Conservation (phyloP, 30 jellyfish, hydroid and myxozoan species). For the Phacellophora camtschatica region DNA sequence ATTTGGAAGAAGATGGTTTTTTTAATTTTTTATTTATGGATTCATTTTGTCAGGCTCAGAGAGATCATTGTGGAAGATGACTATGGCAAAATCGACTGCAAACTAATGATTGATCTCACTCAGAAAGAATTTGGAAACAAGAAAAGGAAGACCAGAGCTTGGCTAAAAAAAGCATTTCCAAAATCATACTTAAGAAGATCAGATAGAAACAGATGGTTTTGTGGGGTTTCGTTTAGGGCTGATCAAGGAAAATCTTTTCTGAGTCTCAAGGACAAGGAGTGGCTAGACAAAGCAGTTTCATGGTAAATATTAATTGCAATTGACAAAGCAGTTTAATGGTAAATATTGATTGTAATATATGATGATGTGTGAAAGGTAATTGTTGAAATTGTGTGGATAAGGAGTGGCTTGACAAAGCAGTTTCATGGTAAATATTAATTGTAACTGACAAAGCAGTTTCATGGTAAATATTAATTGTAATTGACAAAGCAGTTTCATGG, state of each 20-base stretch:
- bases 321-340: too few relatives aligned
- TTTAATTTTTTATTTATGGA: not conserved
- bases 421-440: too few relatives aligned
- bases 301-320: too few relatives aligned
- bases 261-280: conserved; percentile 58
- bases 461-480: too few relatives aligned
- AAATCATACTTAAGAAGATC: conserved; percentile 72
- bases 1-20: not conserved
- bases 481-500: too few relatives aligned
- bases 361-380: too few relatives aligned
- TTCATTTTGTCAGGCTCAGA: conserved; percentile 16
- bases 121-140: conserved; percentile 65
- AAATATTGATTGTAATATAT: too few relatives aligned
- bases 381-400: too few relatives aligned
- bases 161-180: conserved; percentile 77
- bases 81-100: conserved; percentile 67
- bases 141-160: conserved; percentile 52
- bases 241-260: conserved; percentile 51
- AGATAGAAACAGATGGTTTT: conserved; percentile 82
- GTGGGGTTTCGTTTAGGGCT: conserved; percentile 76
- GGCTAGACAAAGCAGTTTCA: conserved; percentile 66
- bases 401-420: conserved; percentile 73
- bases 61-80: conserved; percentile 67
- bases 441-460: too few relatives aligned
- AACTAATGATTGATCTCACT: conserved; percentile 36